Evolutionary conservation across 2,113 vertebrate species (phyloP), one percentile per base, ranked within the genome.

Genomic region (Sclerurus mexicanus): DNA sequence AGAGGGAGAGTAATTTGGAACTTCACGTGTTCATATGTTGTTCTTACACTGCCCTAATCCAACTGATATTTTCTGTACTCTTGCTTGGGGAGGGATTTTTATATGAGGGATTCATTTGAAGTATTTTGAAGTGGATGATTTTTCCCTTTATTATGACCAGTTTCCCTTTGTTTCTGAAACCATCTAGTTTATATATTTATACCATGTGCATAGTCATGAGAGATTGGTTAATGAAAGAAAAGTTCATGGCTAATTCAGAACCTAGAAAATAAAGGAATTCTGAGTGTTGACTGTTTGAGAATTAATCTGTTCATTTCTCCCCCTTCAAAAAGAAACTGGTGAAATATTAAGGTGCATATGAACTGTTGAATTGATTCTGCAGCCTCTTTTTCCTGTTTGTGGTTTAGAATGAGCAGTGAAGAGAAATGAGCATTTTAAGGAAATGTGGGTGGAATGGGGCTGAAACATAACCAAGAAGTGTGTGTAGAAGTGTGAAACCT

Each of bases 261-360:
- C 59, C 39, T 86, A 94, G 83, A 88, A 90, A 96, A 97, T 96
- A 96, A 97, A 96, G 55, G 63, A 93, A 77, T 93, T 95, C 25
- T 87, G 62, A 76, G 73, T 89, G 89, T 85, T 93, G 60, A 89
- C 73, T 87, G 44, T 74, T 94, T 82, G 90, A 80, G 85, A 95
- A 93, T 73, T 52, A 75, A 93, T 97, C 50, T 95, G 59, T 93
- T 96, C 15, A 66, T 90, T 94, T 94, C 15, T 93, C 31, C 31
- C 19, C 50, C 31, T 69, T 87, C 28, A 78, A 60, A 81, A 95
- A 52, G 18, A 80, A 75, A 39, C 15, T 78, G 27, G 27, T 82
- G 52, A 69, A 75, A 50, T 40, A 42, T 19, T 3, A n/a, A 56
- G 11, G 44, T 87, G 28, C 30, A 20, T 56, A 15, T 69, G n/a